Percentiles rank a stretch among this genome's conserved stretches.
These are phyloP conservation scores for Melanocharis versteri DNA, from an alignment of 2,113 vertebrate species.

Conservation along the genomic window DNA sequence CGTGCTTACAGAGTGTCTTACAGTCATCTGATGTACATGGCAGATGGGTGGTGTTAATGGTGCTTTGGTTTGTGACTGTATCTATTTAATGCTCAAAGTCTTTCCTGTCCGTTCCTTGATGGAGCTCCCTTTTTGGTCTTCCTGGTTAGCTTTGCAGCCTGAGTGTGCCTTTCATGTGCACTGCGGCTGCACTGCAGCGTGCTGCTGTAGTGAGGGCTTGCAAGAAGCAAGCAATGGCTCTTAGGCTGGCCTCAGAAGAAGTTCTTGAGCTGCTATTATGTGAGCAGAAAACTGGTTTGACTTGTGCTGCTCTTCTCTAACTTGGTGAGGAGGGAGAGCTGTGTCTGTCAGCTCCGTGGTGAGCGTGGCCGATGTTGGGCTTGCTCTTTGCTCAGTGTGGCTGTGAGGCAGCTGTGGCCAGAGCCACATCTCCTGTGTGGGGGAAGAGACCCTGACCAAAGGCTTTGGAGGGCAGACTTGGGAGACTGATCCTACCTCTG, in stretches of 20 bases:
- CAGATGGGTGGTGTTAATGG: not conserved
- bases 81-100: rapidly evolving
- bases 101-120: not conserved
- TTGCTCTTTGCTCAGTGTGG: not conserved
- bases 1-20: not conserved
- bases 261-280: not conserved
- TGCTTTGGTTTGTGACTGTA: not conserved
- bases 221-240: not conserved
- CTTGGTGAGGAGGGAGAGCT: not conserved
- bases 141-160: not conserved
- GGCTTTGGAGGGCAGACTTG: not conserved
- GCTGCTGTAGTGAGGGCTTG: not conserved
- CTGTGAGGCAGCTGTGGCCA: not conserved
- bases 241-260: not conserved
- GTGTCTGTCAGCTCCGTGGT: not conserved
- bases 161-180: not conserved
- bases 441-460: not conserved
- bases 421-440: rapidly evolving
- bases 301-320: not conserved
- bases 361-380: rapidly evolving
- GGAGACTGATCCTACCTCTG: not conserved
- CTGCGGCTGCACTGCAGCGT: not conserved
- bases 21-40: not conserved
- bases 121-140: not conserved
- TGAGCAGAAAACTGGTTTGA: not conserved